These are phyloP conservation scores for Montipora cactus DNA, from an alignment of 64 coral and sea anemone species.

Conservation along the genomic window DNA sequence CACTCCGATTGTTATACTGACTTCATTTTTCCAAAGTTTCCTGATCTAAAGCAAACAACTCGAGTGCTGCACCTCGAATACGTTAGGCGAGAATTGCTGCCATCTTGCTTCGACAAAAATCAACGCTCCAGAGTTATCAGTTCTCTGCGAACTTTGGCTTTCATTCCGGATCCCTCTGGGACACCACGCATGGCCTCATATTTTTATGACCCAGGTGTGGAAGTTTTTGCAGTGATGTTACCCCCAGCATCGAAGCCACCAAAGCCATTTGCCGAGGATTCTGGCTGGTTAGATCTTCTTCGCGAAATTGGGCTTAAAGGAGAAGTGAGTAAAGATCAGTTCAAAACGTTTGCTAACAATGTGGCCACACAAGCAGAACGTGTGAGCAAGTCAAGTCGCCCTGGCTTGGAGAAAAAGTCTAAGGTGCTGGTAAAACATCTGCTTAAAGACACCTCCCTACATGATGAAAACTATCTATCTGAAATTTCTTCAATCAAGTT, in stretches of 20 bases:
- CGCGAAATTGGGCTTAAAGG: slow-evolving; percentile 67
- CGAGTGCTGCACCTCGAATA: slow-evolving; percentile 70
- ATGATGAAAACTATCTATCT: slow-evolving; percentile 38
- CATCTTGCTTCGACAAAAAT: background rate
- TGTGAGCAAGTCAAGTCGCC: slow-evolving; percentile 2
- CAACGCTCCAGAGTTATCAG: slow-evolving; percentile 35
- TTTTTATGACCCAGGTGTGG: slow-evolving; percentile 86
- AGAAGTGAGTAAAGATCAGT: slow-evolving; percentile 54
- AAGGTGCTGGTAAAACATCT: slow-evolving; percentile 68
- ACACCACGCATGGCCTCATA: slow-evolving; percentile 55
- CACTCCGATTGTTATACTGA: slow-evolving; percentile 87
- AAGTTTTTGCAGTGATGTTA: slow-evolving; percentile 90
- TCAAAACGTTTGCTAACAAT: slow-evolving; percentile 71
- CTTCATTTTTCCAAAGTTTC: slow-evolving; percentile 88
- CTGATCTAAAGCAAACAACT: slow-evolving; percentile 43
- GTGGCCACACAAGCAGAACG: slow-evolving; percentile 51
- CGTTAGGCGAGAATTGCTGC: slow-evolving; percentile 60
- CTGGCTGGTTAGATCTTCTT: slow-evolving; percentile 74
- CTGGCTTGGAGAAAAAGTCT: slow-evolving; percentile 61
- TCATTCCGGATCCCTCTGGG: slow-evolving; percentile 71
- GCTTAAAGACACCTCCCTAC: slow-evolving; percentile 30
- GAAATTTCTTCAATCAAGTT: slow-evolving; percentile 78
- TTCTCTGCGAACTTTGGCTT: slow-evolving; percentile 52
- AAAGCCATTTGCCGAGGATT: slow-evolving; percentile 58
- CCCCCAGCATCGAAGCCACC: slow-evolving; percentile 47